Percentiles rank a stretch among this genome's conserved stretches.
These are phyloP conservation scores for Biston stratarius DNA, from an alignment of 2,888 invertebrate genomes.

Conservation along the genomic window DNA sequence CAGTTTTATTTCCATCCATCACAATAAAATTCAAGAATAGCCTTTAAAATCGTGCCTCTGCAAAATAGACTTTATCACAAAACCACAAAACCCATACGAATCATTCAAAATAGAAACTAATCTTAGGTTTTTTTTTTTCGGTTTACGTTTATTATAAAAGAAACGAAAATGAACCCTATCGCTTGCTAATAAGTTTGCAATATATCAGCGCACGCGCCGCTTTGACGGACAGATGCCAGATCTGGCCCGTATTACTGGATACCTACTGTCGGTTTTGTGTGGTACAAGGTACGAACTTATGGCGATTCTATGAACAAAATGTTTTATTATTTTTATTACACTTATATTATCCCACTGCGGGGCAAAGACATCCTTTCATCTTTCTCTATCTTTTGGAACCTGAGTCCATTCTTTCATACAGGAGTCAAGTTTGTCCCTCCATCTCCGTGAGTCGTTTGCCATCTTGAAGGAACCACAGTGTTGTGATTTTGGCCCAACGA, in stretches of 20 bases:
- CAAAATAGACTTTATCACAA: slow-evolving; percentile 9
- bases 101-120: slow-evolving; percentile 9
- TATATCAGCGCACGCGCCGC: slow-evolving; percentile 44
- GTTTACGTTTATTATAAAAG: neutral
- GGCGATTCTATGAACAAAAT: neutral
- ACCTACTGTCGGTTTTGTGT: slow-evolving; percentile 23
- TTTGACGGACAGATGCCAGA: slow-evolving; percentile 50
- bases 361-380: too few relatives aligned
- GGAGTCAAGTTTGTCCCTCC: too few relatives aligned
- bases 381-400: too few relatives aligned
- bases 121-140: slow-evolving; percentile 6
- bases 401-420: too few relatives aligned
- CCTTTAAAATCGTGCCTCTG: slow-evolving; percentile 3
- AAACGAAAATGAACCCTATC: slow-evolving; percentile 32
- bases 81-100: neutral
- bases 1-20: slow-evolving; percentile 42
- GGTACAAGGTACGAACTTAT: slow-evolving; percentile 20
- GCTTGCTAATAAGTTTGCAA: slow-evolving; percentile 34
- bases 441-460: too few relatives aligned
- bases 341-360: too few relatives aligned
- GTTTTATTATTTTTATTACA: too few relatives aligned
- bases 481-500: too few relatives aligned
- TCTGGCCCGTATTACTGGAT: slow-evolving; percentile 35
- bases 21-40: slow-evolving; percentile 7
- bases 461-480: too few relatives aligned